phyloP scores from a whole-genome alignment of 2,888 invertebrate species.

The Pristionchus mayeri region DNA sequence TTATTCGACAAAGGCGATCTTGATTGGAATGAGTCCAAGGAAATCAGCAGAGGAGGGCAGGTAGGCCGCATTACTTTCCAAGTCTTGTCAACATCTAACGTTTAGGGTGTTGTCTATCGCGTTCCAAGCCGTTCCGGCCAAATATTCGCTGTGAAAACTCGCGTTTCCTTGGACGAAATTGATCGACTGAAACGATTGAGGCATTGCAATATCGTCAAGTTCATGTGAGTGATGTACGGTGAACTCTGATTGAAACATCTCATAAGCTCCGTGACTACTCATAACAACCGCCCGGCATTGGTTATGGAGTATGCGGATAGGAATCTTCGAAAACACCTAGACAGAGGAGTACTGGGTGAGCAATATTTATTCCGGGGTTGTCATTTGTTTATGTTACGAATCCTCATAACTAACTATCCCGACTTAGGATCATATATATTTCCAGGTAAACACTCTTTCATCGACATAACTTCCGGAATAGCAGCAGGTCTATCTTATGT shows the following conservation, averaged over 20 bases:
- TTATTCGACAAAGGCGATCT: too few relatives aligned
- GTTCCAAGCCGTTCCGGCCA: neutral
- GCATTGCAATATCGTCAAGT: neutral
- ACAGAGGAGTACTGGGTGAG: neutral
- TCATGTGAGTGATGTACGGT: neutral
- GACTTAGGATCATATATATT: too few relatives aligned
- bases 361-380: neutral
- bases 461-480: neutral
- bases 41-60: conserved; percentile 3
- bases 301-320: neutral
- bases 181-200: neutral
- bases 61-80: neutral
- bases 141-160: neutral
- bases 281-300: neutral
- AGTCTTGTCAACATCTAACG: neutral
- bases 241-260: neutral
- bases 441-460: neutral
- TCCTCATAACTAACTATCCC: too few relatives aligned
- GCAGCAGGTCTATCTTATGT: neutral
- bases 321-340: neutral
- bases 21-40: neutral
- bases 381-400: too few relatives aligned
- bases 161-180: neutral
- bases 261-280: neutral
- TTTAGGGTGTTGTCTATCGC: neutral